Evolutionary conservation across 1,140 invertebrate genomes (phyloP), one percentile per base, ranked within the genome.

Genomic region (Drosophila nasuta): DNA sequence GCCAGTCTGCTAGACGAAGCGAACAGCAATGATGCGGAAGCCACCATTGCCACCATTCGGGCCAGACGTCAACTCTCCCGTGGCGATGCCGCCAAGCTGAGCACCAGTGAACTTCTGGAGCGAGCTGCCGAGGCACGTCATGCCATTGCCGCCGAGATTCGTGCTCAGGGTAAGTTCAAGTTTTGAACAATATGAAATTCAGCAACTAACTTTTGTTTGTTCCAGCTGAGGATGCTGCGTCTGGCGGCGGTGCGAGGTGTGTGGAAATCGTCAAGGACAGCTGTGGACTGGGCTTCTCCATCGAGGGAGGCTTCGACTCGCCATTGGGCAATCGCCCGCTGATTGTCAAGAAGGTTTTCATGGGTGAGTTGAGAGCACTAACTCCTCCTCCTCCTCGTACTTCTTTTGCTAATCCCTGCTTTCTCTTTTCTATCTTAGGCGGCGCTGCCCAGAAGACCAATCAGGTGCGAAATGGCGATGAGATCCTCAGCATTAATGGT

Each of bases 251-350:
- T 7, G 78, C 91, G 38, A 82, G 91, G 5, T 74, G 73, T 25
- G 94, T 97, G 43, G 95, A 95, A 62, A 94, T 98, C 75, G 94
- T 95, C 13, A 98, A 98, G 91, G 97, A 98, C 80, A 96, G 96
- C 69, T 96, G 97, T 71, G 97, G 97, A 7, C 94, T 98, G 45
- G 98, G 98, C 48, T 98, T 99, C 92, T 97, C 97, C 83, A 94
- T 99, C 46, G 97, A 98, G 91, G 98, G 98, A 63, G 98, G 98
- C 17, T 96, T 96, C 81, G 97, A 97, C 82, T 98, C 97, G 15
- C 97, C 97, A 1, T 93, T 95, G 51, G 98, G 98, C 10, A 97
- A 98, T 92, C 94, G 95, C 85, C 97, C 98, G 51, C 94, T 98
- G 28, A 95, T 96, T 28, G 95, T 98, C 63, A 98, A 98, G 92